phyloP scores from a whole-genome alignment of 2,888 invertebrate species.

The Fabriciana adippe region DNA sequence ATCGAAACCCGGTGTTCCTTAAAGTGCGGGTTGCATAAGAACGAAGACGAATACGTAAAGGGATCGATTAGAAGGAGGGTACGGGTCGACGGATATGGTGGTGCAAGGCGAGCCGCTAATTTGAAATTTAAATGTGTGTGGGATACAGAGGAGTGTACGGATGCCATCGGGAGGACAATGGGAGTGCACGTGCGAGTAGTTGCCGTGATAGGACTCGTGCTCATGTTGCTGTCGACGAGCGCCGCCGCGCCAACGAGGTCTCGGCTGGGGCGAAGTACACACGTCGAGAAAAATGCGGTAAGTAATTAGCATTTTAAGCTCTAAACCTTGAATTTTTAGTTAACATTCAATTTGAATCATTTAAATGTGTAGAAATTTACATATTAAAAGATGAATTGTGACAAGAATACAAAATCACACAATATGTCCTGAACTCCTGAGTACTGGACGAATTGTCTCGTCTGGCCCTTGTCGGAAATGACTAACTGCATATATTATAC shows the following conservation, averaged over 20 bases:
- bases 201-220: conserved; percentile 60
- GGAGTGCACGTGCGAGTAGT: conserved; percentile 59
- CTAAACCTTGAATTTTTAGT: conserved; percentile 32
- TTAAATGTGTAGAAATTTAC: background rate
- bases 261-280: conserved; percentile 56
- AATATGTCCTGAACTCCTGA: conserved; percentile 64
- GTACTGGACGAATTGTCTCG: conserved; percentile 64
- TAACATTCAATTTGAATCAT: background rate
- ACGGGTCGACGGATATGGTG: conserved; percentile 61
- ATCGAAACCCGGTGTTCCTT: conserved; percentile 56
- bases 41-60: conserved; percentile 65
- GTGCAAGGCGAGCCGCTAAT: conserved; percentile 64
- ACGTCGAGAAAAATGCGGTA: conserved; percentile 64
- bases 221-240: conserved; percentile 61
- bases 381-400: conserved; percentile 31
- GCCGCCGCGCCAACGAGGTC: conserved; percentile 61
- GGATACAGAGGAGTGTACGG: conserved; percentile 57
- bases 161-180: conserved; percentile 67
- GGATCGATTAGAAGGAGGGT: conserved; percentile 68
- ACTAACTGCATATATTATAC: conserved; percentile 63
- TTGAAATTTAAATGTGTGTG: conserved; percentile 72
- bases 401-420: conserved; percentile 69
- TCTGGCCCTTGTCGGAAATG: conserved; percentile 64
- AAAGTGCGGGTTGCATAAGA: conserved; percentile 60
- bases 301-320: conserved; percentile 46